These are phyloP conservation scores for Thera obeliscata DNA, from an alignment of 2,888 invertebrate genomes.

Conservation along the genomic window DNA sequence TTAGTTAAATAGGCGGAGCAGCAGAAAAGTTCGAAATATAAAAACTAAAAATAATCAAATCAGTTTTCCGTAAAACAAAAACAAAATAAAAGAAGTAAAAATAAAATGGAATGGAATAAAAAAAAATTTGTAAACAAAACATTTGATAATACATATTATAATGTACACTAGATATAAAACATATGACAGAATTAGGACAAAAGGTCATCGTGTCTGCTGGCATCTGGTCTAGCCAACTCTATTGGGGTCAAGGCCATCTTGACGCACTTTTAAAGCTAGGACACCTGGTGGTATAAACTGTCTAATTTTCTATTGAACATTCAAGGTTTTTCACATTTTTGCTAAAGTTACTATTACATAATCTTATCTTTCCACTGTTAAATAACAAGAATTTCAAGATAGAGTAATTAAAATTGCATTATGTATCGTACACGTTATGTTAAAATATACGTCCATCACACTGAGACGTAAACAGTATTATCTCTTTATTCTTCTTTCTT, in stretches of 20 bases:
- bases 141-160: conserved; percentile 16
- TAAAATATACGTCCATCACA: too few relatives aligned
- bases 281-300: conserved; percentile 43
- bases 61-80: neutral
- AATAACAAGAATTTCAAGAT: too few relatives aligned
- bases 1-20: too few relatives aligned
- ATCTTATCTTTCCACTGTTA: neutral
- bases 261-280: conserved; percentile 66
- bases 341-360: neutral
- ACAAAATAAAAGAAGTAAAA: neutral
- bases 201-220: conserved; percentile 69
- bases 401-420: too few relatives aligned
- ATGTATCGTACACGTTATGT: too few relatives aligned
- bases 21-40: too few relatives aligned
- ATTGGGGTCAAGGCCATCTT: conserved; percentile 79
- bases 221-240: conserved; percentile 63
- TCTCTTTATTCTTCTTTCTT: too few relatives aligned
- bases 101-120: conserved; percentile 14
- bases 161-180: conserved; percentile 36
- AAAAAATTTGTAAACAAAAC: conserved; percentile 15
- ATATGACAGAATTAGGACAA: conserved; percentile 53
- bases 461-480: too few relatives aligned
- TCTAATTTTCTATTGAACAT: conserved; percentile 49
- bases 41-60: too few relatives aligned
- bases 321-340: conserved; percentile 19